These are phyloP conservation scores for Drosophila mulleri DNA, from an alignment of 2,888 invertebrate species.

Conservation along the genomic window DNA sequence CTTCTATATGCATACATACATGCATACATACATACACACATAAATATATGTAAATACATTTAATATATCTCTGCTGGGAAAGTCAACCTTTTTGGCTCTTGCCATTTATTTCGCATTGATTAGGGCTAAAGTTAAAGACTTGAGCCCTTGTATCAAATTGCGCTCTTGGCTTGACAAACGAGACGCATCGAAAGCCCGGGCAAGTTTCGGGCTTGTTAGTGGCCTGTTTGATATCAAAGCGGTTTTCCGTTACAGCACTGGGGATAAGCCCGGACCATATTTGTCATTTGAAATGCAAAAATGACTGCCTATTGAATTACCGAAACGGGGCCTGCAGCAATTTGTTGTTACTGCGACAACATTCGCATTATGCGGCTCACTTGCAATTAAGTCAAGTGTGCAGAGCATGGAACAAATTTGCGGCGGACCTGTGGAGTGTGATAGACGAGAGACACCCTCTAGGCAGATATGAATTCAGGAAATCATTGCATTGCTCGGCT, in stretches of 20 bases:
- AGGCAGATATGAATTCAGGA: background rate
- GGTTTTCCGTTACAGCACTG: constrained; percentile 26
- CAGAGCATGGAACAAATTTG: background rate
- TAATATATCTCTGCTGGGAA: constrained; percentile 23
- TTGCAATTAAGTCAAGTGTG: constrained; percentile 56
- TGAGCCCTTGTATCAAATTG: constrained; percentile 49
- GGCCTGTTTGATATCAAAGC: constrained; percentile 55
- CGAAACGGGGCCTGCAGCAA: constrained; percentile 32
- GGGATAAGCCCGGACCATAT: constrained; percentile 31
- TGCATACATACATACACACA: background rate
- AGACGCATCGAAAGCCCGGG: background rate
- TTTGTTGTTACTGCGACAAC: constrained; percentile 26
- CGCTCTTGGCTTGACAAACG: constrained; percentile 33
- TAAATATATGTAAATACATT: constrained; percentile 6
- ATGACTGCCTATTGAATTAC: constrained; percentile 31
- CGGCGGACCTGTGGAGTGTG: rapidly evolving
- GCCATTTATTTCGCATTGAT: constrained; percentile 54
- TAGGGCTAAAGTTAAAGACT: constrained; percentile 44
- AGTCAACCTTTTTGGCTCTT: constrained; percentile 45
- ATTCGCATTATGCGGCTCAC: constrained; percentile 41
- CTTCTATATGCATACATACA: background rate
- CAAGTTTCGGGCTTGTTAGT: constrained; percentile 38
- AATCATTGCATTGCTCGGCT: too few relatives aligned
- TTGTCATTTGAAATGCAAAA: constrained; percentile 46
- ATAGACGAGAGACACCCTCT: background rate